A percentile compares a stretch with the other conserved stretches of the same genome.
phyloP scores from a whole-genome alignment of 92 coral and sea anemone species.

The Porites cylindrica region DNA sequence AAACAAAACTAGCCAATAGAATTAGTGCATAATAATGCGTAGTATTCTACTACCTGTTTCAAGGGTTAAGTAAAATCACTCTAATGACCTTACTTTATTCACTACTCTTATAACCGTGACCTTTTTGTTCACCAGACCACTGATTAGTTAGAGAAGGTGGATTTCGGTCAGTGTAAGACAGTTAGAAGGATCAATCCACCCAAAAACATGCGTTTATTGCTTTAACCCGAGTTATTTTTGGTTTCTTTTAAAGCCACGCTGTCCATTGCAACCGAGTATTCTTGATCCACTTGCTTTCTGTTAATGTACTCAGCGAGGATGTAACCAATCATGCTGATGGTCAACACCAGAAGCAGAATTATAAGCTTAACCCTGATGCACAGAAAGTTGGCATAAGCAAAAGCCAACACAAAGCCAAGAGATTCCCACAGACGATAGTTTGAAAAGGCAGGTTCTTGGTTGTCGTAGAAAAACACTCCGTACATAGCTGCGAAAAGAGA shows the following conservation, averaged over 20 bases:
- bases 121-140: no score
- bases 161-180: no score
- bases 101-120: no score
- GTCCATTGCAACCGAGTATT: constrained; percentile 24
- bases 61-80: no score
- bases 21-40: no score
- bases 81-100: no score
- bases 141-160: no score
- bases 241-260: background rate
- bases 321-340: constrained; percentile 81
- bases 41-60: no score
- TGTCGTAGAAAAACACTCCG: constrained; percentile 91
- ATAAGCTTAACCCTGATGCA: constrained; percentile 86
- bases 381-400: constrained; percentile 86
- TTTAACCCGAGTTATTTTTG: background rate
- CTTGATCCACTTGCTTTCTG: constrained; percentile 35
- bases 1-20: no score
- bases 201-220: background rate
- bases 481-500: constrained; percentile 77
- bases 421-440: constrained; percentile 99
- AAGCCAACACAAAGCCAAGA: constrained; percentile 92
- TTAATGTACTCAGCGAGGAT: constrained; percentile 76
- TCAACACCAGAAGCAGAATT: constrained; percentile 79
- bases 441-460: constrained; percentile 98
- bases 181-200: no score